Percentiles rank a stretch among this genome's conserved stretches.
Conservation (phyloP, 2,797 vertebrate species). For the Syndactyla subalaris region DNA sequence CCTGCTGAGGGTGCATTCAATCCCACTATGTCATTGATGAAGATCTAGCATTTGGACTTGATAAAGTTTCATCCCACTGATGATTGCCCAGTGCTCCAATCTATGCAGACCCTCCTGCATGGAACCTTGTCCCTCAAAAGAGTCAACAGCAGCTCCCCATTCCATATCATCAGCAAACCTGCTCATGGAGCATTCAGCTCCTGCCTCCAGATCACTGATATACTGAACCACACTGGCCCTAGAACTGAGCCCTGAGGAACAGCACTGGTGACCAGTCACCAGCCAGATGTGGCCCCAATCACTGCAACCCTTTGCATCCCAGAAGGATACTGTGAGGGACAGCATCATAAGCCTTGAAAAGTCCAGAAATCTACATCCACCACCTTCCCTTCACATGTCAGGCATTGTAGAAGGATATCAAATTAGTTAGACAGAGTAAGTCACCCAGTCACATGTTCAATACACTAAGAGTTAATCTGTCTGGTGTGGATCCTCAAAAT, state of each 20-base stretch:
- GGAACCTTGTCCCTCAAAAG: background rate
- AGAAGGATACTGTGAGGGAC: background rate
- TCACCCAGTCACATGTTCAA: background rate
- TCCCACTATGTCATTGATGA: background rate
- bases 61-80: background rate
- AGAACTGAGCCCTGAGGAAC: background rate
- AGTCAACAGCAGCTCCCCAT: background rate
- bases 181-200: background rate
- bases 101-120: background rate
- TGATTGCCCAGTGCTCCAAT: background rate
- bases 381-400: background rate
- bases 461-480: background rate
- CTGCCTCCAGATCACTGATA: background rate
- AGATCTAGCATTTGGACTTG: background rate
- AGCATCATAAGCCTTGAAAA: background rate
- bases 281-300: background rate
- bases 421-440: background rate
- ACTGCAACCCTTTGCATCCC: background rate
- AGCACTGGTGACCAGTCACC: fast-evolving
- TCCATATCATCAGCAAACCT: background rate
- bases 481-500: background rate
- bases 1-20: background rate
- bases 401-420: background rate
- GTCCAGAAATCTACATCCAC: background rate
- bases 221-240: background rate